phyloP scores from a whole-genome alignment of 2,797 vertebrate genomes.

The Takifugu ocellatus region DNA sequence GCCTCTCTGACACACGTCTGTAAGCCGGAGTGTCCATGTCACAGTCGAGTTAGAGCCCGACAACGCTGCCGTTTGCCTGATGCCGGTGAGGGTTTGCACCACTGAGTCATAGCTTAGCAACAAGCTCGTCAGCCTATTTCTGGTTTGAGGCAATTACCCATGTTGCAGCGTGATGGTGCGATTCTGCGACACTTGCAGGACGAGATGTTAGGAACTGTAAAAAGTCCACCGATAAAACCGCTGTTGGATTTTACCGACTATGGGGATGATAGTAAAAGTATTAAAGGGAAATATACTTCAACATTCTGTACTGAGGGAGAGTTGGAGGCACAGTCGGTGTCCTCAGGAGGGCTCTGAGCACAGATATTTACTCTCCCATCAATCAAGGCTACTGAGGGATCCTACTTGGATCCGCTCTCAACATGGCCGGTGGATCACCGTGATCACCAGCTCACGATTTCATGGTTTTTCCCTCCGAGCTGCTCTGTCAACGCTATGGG shows the following conservation, averaged over 20 bases:
- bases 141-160: slow-evolving; percentile 66
- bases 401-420: too few species aligned
- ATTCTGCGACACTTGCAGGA: slow-evolving; percentile 43
- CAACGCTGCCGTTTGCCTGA: slow-evolving; percentile 33
- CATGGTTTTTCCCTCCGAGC: too few species aligned
- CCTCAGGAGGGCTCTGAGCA: not conserved
- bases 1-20: slow-evolving; percentile 27
- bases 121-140: slow-evolving; percentile 63
- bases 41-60: slow-evolving; percentile 32
- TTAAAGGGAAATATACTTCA: not conserved
- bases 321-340: slow-evolving; percentile 23
- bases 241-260: slow-evolving; percentile 3
- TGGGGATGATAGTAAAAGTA: too few species aligned
- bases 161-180: slow-evolving; percentile 46
- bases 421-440: too few species aligned
- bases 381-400: too few species aligned
- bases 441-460: too few species aligned
- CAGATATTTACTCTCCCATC: too few species aligned
- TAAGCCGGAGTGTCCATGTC: slow-evolving; percentile 38
- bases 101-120: slow-evolving; percentile 69
- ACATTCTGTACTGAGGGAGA: not conserved
- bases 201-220: slow-evolving; percentile 51
- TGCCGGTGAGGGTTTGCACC: slow-evolving; percentile 48
- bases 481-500: too few species aligned
- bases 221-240: slow-evolving; percentile 33